Evolutionary conservation across 2,113 vertebrate genomes (phyloP).

Genomic region (Gadus macrocephalus): DNA sequence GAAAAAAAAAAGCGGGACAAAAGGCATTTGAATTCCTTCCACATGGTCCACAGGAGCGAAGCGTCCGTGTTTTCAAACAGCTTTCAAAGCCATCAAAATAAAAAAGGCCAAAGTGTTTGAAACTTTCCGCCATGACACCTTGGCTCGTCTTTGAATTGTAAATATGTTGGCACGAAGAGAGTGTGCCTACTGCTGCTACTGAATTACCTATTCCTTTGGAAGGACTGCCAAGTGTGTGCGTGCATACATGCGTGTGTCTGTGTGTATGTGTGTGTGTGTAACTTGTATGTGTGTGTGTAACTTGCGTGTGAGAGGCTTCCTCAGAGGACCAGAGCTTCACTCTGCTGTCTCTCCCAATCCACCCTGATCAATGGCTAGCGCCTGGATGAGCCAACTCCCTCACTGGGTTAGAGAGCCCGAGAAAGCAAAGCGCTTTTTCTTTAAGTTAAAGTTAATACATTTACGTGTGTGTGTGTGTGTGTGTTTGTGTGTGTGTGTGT

Average conservation of each 20-base stretch:
- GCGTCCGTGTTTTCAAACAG: slow-evolving; percentile 21
- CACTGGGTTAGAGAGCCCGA: slow-evolving; percentile 29
- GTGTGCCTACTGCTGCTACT: slow-evolving; percentile 51
- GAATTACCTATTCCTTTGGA: slow-evolving; percentile 75
- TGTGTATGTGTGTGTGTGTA: too few relatives aligned
- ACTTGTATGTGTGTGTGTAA: not conserved
- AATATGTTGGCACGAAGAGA: slow-evolving; percentile 66
- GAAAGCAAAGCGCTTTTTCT: slow-evolving; percentile 22
- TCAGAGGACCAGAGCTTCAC: slow-evolving; percentile 49
- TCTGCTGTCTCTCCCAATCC: slow-evolving; percentile 65
- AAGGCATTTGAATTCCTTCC: slow-evolving; percentile 11
- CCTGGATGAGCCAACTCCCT: slow-evolving; percentile 38
- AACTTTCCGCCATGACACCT: slow-evolving; percentile 59
- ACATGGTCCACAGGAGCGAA: slow-evolving; percentile 16
- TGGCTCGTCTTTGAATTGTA: slow-evolving; percentile 71
- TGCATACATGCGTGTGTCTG: too few relatives aligned
- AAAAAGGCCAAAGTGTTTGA: slow-evolving; percentile 59
- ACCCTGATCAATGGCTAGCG: slow-evolving; percentile 63
- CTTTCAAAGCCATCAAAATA: slow-evolving; percentile 49
- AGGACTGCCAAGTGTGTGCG: slow-evolving; percentile 58
- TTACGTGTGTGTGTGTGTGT: not conserved
- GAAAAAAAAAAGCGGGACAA: slow-evolving; percentile 3
- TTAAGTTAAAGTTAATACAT: not conserved
- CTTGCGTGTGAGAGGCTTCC: slow-evolving; percentile 48
- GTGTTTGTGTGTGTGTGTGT: slow-evolving; percentile 2